Evolutionary conservation across 2,113 vertebrate species (phyloP).

Genomic region (Crypturellus undulatus): DNA sequence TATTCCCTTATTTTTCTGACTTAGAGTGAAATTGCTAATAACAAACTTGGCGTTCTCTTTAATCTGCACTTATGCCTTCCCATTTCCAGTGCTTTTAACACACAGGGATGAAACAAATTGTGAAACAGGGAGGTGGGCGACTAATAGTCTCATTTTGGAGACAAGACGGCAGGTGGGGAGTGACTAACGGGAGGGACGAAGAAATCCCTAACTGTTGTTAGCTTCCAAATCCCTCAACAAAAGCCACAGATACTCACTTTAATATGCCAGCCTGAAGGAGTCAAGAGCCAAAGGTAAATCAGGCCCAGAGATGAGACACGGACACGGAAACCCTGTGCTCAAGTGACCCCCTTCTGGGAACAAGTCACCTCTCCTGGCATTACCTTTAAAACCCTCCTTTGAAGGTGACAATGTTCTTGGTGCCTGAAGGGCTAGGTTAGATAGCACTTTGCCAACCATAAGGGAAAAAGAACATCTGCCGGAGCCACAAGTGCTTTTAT

Average conservation of each 20-base stretch:
- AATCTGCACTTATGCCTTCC: not conserved
- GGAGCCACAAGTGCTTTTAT: not conserved
- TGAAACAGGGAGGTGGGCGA: not conserved
- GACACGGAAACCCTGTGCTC: not conserved
- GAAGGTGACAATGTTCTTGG: not conserved
- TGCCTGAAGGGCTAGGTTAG: not conserved
- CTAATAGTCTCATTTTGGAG: not conserved
- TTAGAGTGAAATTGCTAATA: not conserved
- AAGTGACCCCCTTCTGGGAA: not conserved
- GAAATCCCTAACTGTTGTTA: not conserved
- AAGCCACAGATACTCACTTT: not conserved
- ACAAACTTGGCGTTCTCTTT: not conserved
- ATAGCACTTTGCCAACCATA: not conserved
- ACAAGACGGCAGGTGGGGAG: not conserved
- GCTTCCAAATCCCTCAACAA: not conserved
- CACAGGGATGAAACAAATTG: not conserved
- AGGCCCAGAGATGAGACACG: not conserved
- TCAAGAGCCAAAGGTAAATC: rapidly evolving
- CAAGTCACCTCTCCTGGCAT: not conserved
- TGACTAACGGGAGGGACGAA: not conserved
- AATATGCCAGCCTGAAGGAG: not conserved
- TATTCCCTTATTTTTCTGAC: constrained; percentile 6
- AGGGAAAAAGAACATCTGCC: not conserved
- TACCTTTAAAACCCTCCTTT: not conserved
- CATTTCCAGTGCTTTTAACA: not conserved